A percentile compares a stretch with the other conserved stretches of the same genome.
phyloP scores from a whole-genome alignment of 2,797 vertebrate genomes.

The Sus cebifrons region DNA sequence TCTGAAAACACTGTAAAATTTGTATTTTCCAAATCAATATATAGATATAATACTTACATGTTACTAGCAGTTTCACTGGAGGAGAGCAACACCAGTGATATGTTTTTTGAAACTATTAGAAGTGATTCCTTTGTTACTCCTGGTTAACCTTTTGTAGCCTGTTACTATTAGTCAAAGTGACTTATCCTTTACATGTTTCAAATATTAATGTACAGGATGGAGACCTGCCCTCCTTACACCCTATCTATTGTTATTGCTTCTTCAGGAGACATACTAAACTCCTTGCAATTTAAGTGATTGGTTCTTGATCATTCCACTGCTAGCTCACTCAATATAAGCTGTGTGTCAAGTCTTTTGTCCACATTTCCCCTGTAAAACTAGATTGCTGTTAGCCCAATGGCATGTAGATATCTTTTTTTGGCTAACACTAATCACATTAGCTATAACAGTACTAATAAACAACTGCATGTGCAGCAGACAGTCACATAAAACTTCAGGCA shows the following conservation, averaged over 20 bases:
- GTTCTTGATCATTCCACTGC: neutral
- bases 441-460: slow-evolving; percentile 5
- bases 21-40: neutral
- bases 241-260: neutral
- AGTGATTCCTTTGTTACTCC: neutral
- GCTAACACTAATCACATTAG: neutral
- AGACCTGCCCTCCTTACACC: neutral
- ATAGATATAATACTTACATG: neutral
- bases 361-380: neutral
- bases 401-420: neutral
- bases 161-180: neutral
- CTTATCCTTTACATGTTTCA: neutral
- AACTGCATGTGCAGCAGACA: neutral
- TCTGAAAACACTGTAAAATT: neutral
- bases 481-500: neutral
- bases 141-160: neutral
- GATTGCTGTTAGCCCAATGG: neutral
- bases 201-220: neutral
- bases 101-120: neutral
- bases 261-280: neutral
- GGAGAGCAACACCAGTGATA: neutral
- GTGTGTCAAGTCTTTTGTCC: neutral
- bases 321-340: neutral
- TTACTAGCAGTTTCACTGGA: neutral
- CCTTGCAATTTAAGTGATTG: neutral